Evolutionary conservation across 2,797 vertebrate genomes (phyloP), one percentile per base, ranked within the genome.

Genomic region (Pseudopleuronectes americanus): DNA sequence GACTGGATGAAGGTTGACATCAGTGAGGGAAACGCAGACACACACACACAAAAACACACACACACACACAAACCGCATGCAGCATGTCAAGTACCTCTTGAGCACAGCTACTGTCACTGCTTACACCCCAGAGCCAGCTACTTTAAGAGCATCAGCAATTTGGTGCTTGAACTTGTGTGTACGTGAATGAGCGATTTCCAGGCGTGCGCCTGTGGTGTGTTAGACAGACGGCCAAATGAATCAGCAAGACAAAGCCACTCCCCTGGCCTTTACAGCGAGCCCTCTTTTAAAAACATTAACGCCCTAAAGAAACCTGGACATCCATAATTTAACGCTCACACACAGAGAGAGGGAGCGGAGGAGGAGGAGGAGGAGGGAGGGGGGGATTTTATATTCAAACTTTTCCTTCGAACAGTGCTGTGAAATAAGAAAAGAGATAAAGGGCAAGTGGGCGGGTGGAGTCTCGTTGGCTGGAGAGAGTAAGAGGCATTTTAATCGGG

Each of bases 141-240:
- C 75, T 86, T 87, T 79, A 74, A 79, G 62, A 77, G 74, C 80
- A 86, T 79, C 74, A 84, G 79, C 83, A 83, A 41, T 89, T 84
- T 84, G 49, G 67, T 19, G 36, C 60, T 68, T 63, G 57, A 51
- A 31, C 26, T 31, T 64, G 64, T 47, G 60, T 24, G 58, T 51
- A 28, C 24, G 36, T 24, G 49, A 21, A 48, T 1, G 28, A 17
- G 1, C 36, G 23, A 3, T 64, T 62, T 79, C 26, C 8, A 13
- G 31, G 19, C 5, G 7, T 62, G 47, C 60, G 38, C 75, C 16
- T 69, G 67, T 62, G 24, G 17, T 54, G 64, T 68, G 73, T 60
- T 48, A 49, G 53, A 69, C 63, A 58, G 57, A 19, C 28, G 68
- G 64, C 57, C 17, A 64, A 84, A 74, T 79, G 64, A 81, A 75